Percentiles rank a stretch among this genome's conserved stretches.
These are phyloP conservation scores for Leptinotarsa rubiginosa DNA, from an alignment of 2,888 invertebrate species.

Conservation along the genomic window DNA sequence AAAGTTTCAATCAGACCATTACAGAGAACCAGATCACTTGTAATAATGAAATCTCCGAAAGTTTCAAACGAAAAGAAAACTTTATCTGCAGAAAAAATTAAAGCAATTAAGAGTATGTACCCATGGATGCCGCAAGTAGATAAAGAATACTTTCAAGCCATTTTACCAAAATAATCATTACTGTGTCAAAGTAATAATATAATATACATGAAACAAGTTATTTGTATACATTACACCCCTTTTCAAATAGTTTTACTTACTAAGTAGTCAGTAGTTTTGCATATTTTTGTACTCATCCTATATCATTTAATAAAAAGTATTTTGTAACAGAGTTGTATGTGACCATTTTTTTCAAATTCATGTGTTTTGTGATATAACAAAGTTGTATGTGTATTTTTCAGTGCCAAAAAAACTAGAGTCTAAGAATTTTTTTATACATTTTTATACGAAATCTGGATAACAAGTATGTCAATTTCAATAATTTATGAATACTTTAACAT, in stretches of 20 bases:
- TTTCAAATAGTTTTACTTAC: slow-evolving; percentile 1
- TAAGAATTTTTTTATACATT: no score
- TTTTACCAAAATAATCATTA: slow-evolving; percentile 28
- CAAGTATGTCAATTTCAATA: slow-evolving; percentile 15
- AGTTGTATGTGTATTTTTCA: not conserved
- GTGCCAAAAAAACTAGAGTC: not conserved
- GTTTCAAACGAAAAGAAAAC: slow-evolving; percentile 28
- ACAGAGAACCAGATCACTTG: slow-evolving; percentile 19
- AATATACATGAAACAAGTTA: slow-evolving; percentile 5
- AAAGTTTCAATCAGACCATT: slow-evolving; percentile 29
- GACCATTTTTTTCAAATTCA: slow-evolving; percentile 8
- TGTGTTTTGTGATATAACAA: not conserved
- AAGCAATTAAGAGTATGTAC: slow-evolving; percentile 26
- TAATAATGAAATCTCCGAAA: slow-evolving; percentile 23
- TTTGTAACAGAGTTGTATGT: slow-evolving; percentile 11
- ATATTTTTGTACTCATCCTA: slow-evolving; percentile 11
- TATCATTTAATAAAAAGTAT: slow-evolving; percentile 11
- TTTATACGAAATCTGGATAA: slow-evolving; percentile 18
- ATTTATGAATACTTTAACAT: slow-evolving; percentile 16
- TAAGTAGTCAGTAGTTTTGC: slow-evolving; percentile 8
- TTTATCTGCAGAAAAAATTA: slow-evolving; percentile 24
- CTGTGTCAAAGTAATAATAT: slow-evolving; percentile 8
- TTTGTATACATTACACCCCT: not conserved
- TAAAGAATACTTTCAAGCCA: slow-evolving; percentile 25
- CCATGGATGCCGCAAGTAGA: slow-evolving; percentile 26